Base-by-base conservation (phyloP, 2,113 vertebrate species). In the Todiramphus saurophagus region DNA sequence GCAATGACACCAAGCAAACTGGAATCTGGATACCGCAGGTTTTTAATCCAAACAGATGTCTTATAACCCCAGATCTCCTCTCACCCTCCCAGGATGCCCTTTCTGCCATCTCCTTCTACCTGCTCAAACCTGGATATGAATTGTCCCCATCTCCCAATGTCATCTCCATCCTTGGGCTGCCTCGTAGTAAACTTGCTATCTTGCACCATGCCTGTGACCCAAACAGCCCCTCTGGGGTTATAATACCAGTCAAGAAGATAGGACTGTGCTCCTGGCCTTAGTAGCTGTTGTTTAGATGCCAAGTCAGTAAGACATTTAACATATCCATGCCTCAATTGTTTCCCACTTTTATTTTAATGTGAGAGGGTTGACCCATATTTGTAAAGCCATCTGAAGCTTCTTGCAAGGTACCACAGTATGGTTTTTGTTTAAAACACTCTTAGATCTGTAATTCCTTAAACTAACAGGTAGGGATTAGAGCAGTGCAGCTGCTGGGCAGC, bases 41-140 rank as follows among this genome's bases (percentile, higher is more conserved):
- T 97, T 96, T 95, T 66, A 93, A 76, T 93, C 81, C 94, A 89
- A 93, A 84, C 94, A 95, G 93, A 96, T 94, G 91, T 94, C 74
- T 95, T 53, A 81, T n/a, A 91, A 76, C 30, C 55, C 48, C 46
- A 60, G 84, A 82, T 64, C 74, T 95, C 73, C 60, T 91, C 81
- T 82, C 81, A 41, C 74, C 60, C 91, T 94, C 81, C 62, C 50
- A 50, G 69, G 87, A 31, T 93, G 77, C 58, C 27, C n/a, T 25
- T 94, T 91, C 24, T 92, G 76, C 89, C 53, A 89, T 75, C 74
- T 87, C 46, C 76, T 93, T 93, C 58, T 70, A 94, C 62, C 83
- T 85, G 62, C 77, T 91, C 77, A 87, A 60, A 84, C 53, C 66
- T 84, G 87, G 87, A 56, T 0, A 0, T 37, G 60, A 68, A 53